Base-by-base conservation (phyloP, 1,140 invertebrate genomes). In the Bacillus rossius region DNA sequence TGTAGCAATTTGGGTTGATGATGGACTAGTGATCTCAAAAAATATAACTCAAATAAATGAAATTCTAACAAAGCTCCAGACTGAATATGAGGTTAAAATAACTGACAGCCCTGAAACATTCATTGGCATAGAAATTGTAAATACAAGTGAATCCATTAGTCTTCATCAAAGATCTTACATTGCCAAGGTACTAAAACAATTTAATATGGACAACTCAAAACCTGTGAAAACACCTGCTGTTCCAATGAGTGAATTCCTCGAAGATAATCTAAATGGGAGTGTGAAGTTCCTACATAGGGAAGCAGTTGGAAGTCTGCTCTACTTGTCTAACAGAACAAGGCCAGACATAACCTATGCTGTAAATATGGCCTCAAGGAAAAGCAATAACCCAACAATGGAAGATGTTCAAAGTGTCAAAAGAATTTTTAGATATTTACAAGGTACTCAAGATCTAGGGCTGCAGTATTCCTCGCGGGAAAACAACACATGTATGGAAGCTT, bases 331-430 rank as follows among this genome's bases (percentile, higher is more conserved):
- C 0, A 56, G 58, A 7, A 72, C 72, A 0, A 23, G 73, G 23
- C 73, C 69, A 13, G 74, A 77, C 51, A 68, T 75, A n/a, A n/a
- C 67, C 3, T 70, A 64, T 60, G 60, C 68, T 40, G 68, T 79
- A 0, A 69, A 57, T 54, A 38, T 59, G 17, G 49, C 67, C 4
- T 64, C 61, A 20, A 64, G 66, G 53, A 67, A 62, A 45, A 60
- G 64, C 4, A 60, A 63, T 8, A 64, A 62, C 25, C 68, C 54
- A 10, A 57, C 48, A 45, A 48, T 64, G 42, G 48, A 61, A 7
- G 69, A 78, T 61, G 72, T 69, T 60, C 65, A 63, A 54, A 65
- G 65, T 8, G 64, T 71, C 0, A 73, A 76, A 59, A 49, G 67
- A 22, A 65, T 75, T 2, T 58, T 76, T 5, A 37, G 66, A 26